Base-by-base conservation (phyloP, 2,888 invertebrate genomes). In the Plebejus argus region DNA sequence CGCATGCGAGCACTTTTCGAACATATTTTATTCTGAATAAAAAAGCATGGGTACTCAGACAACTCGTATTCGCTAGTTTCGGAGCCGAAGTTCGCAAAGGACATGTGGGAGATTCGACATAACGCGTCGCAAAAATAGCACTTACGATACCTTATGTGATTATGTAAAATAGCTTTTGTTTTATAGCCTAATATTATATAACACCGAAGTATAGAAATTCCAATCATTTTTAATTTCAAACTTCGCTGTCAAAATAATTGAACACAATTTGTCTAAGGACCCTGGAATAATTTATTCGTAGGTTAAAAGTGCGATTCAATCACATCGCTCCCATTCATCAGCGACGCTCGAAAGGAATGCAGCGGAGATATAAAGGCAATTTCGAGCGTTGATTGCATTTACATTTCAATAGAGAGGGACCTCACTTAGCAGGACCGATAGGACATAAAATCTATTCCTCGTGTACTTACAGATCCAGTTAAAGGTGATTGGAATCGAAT, bases 331-430 rank as follows among this genome's bases (percentile, higher is more conserved):
- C 28, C 49, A 49, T 74, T 74, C 28, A 74, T 74, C 49, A 74
- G 53, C 39, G 71, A 15, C 74, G 45, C 28, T 23, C 28, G 6
- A 74, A 28, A 49, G 28, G 28, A 74, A 45, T 49, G 74, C 45
- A 72, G 20, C 71, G 72, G 15, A 45, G 74, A 74, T 53, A 53
- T 74, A 74, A 53, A 74, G 49, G 74, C 53, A 49, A 49, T 74
- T 49, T 53, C 53, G 53, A 74, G 49, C 49, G 49, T 39, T 71
- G 72, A 72, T 45, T 45, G 72, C 72, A 74, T 53, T 74, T 74
- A 74, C 74, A 74, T 74, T 49, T 74, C 45, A 74, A 74, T 45
- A 72, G 35, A 20, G 39, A 45, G 28, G 28, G 74, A 28, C 49
- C 23, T 45, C 23, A 72, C 71, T 71, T 39, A 39, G 23, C 35